Evolutionary conservation across 2,797 vertebrate genomes (phyloP), one percentile per base, ranked within the genome.

Genomic region (Petrocephalus schoutedeni): DNA sequence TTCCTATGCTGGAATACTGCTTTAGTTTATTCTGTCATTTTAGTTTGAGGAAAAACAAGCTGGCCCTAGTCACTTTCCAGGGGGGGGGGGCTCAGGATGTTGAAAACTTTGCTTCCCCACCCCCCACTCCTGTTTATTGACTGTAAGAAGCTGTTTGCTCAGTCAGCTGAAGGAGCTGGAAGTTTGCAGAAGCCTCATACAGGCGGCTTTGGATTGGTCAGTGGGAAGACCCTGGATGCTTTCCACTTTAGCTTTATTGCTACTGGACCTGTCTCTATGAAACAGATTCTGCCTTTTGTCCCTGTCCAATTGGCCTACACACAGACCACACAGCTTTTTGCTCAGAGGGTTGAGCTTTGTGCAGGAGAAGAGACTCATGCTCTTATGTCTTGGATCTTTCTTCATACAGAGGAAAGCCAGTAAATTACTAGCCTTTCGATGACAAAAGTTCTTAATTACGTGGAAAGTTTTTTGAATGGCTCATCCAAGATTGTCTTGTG

Each of bases 221-320:
- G 53, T 45, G 9, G 28, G 9, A 32, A 86, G 56, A 45, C 9
- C 19, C 85, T 86, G 85, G 85, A 56, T 32, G 84, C 19, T 45
- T 85, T 85, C 83, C 83, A 16, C 51, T 86, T 58, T 86, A 36
- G 19, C 54, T 80, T 56, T 87, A 54, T 67, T 74, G 86, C 61
- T 16, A 87, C 45, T 54, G 64, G 23, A 77, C 51, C 23, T 23
- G 16, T 51, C 53, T 32, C 64, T 56, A 16, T 58, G 36, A 80
- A 36, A 32, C 2, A 1, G 10, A 10, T 14, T 19, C 36, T 32
- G 56, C 32, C 16, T 45, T 58, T 59, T 59, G 32, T 61, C 85
- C 57, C 2, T 41, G 57, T 61, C 56, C 57, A 45, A 36, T 45
- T 86, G 36, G 85, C 64, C 28, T 87, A 45, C 86, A 87, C 58